Conservation (phyloP, 2,888 invertebrate species). For the Scaptomyza polygonia region DNA sequence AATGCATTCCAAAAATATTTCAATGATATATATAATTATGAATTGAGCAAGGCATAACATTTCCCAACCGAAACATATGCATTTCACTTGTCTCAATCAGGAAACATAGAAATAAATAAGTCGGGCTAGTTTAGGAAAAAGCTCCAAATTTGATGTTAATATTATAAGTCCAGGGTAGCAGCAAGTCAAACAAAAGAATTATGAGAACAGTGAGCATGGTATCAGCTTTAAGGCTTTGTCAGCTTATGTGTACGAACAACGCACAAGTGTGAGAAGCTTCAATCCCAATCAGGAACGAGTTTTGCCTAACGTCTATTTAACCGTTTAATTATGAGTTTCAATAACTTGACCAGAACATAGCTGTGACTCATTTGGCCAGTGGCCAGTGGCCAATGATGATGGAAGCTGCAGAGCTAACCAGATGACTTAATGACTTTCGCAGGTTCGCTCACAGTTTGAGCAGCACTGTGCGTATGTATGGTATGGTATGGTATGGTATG, state of each 20-base stretch:
- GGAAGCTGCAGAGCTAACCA: not conserved
- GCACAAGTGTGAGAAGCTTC: slow-evolving; percentile 4
- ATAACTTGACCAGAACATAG: slow-evolving; percentile 10
- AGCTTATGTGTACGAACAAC: not conserved
- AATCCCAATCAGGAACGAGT: not conserved
- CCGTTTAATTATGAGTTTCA: slow-evolving; percentile 26
- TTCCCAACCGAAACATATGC: not conserved
- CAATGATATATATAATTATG: not conserved
- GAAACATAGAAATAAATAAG: not conserved
- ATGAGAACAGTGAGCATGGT: too few species aligned
- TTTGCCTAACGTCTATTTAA: slow-evolving; percentile 15
- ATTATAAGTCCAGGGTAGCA: not conserved
- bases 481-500: slow-evolving; percentile 16
- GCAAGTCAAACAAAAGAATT: not conserved
- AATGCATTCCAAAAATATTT: not conserved
- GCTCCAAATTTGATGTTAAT: too few species aligned
- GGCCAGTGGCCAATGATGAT: slow-evolving; percentile 7
- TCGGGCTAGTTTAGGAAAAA: too few species aligned
- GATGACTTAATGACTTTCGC: slow-evolving; percentile 19
- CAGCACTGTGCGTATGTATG: slow-evolving; percentile 33
- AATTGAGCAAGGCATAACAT: not conserved
- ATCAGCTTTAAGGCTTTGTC: not conserved
- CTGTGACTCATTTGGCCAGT: slow-evolving; percentile 23
- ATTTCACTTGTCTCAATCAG: too few species aligned
- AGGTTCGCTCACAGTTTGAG: slow-evolving; percentile 55